A percentile compares a stretch with the other conserved stretches of the same genome.
phyloP scores from a whole-genome alignment of 2,113 vertebrate genomes.

The Daboia siamensis region DNA sequence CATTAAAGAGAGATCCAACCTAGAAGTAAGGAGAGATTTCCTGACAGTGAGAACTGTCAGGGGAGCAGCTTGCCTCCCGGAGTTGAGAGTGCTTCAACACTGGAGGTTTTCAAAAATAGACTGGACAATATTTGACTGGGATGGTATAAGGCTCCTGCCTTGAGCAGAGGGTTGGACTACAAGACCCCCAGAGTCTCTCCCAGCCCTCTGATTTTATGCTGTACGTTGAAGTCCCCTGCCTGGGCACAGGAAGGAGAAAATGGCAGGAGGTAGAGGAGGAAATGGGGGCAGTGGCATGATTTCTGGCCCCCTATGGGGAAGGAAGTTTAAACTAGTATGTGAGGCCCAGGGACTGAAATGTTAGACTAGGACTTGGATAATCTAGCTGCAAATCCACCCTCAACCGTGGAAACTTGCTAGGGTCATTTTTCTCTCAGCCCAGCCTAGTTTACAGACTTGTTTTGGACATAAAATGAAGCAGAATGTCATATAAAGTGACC shows the following conservation, averaged over 20 bases:
- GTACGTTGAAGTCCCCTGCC: background rate
- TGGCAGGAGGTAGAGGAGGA: background rate
- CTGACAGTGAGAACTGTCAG: too few relatives aligned
- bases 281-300: background rate
- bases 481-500: too few relatives aligned
- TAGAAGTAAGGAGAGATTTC: too few relatives aligned
- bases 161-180: background rate
- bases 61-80: too few relatives aligned
- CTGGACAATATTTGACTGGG: too few relatives aligned
- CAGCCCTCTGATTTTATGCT: background rate
- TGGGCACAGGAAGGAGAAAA: background rate
- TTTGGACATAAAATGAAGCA: too few relatives aligned
- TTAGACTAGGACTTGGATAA: background rate
- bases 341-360: background rate
- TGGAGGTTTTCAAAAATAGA: too few relatives aligned
- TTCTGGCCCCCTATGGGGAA: background rate
- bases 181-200: background rate
- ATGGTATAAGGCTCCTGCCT: too few relatives aligned
- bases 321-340: background rate
- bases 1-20: too few relatives aligned
- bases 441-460: background rate
- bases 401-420: background rate
- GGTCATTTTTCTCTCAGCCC: background rate
- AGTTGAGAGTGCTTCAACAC: too few relatives aligned
- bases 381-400: background rate